Conservation (phyloP, 2,113 vertebrate genomes). For the Pseudorectes ferrugineus region DNA sequence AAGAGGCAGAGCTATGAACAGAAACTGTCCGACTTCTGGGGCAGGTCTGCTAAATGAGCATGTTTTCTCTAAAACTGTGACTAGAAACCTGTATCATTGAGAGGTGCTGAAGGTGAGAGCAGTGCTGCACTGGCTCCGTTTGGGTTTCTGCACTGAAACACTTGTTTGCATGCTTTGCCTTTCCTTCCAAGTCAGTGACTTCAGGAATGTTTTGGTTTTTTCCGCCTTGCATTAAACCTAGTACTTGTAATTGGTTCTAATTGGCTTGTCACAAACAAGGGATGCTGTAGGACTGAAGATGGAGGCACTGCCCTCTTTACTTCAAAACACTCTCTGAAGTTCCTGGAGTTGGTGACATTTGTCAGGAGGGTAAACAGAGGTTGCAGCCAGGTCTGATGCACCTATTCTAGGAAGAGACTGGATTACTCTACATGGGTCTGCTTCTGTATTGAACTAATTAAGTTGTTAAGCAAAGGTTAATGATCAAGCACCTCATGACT, state of each 20-base stretch:
- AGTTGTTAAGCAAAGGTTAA: neutral
- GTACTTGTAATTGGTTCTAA: neutral
- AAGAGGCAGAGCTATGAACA: neutral
- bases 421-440: neutral
- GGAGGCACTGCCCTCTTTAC: neutral
- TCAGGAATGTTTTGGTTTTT: constrained; percentile 17
- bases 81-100: too few relatives aligned
- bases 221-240: constrained; percentile 36
- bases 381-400: neutral
- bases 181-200: constrained; percentile 23
- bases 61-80: neutral
- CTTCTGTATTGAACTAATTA: neutral
- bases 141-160: neutral
- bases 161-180: neutral
- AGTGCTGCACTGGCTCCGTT: neutral
- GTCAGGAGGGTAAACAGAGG: rapidly evolving
- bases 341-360: neutral
- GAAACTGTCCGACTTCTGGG: neutral
- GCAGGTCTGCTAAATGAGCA: neutral
- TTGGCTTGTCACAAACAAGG: neutral
- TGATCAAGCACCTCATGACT: neutral
- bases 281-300: neutral
- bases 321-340: neutral
- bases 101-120: neutral
- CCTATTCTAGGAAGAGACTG: neutral